Evolutionary conservation across 2,113 vertebrate genomes (phyloP), one percentile per base, ranked within the genome.

Genomic region (Oriolus oriolus): DNA sequence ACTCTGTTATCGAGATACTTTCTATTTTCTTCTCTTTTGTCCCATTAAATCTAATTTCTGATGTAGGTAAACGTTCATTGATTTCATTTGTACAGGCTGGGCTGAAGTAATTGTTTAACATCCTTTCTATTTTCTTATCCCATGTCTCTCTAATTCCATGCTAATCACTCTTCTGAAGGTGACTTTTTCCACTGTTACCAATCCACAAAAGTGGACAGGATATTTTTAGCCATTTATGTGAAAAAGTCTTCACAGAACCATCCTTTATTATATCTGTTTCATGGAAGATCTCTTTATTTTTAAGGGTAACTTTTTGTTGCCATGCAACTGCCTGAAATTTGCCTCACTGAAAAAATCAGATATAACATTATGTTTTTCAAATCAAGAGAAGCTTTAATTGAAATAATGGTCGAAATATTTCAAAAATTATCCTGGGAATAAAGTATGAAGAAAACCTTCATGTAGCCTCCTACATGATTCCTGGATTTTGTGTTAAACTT

Each of bases 81-180:
- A 98, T 98, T 97, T 95, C 44, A 95, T 94, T 97, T 98, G 74
- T 96, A 94, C 85, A 96, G 89, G 71, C 69, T 95, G 77, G 61
- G 50, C 54, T 95, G 91, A 96, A 90, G 68, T 86, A 95, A 94
- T 95, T 94, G 87, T 91, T 93, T 88, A 93, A 69, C 71, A 86
- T 92, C 47, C 57, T 91, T 88, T 92, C 57, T 95, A 13, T 93
- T 97, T 97, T 95, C 93, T 95, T 97, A 92, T 90, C 90, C 88
- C 23, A 6, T 69, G 30, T 93, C 69, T 91, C 79, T 90, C 49
- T 93, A 93, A 93, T 91, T 95, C 75, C 75, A 49, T 78, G 60
- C 22, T 95, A 92, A 93, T 95, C 81, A 88, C 35, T 94, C 71
- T 84, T 89, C 39, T 8, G 3, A 95, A 95, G 86, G 87, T 96